phyloP scores from a whole-genome alignment of 2,113 vertebrate species.

The Ceyx cyanopectus region DNA sequence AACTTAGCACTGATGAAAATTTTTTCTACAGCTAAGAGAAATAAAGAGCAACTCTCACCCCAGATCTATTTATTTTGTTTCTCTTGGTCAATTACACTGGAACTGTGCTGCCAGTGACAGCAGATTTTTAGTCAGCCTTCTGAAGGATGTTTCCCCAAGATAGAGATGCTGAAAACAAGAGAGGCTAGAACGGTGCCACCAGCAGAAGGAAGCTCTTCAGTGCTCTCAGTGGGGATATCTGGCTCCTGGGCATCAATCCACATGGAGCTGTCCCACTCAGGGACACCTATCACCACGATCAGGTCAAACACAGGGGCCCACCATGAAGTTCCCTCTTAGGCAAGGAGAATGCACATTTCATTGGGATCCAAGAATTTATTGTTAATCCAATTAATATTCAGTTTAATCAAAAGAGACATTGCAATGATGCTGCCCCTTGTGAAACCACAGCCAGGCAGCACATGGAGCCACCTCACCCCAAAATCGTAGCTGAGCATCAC shows the following conservation, averaged over 20 bases:
- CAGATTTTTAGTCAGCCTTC: too few relatives aligned
- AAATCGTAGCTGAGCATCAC: not conserved
- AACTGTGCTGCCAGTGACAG: not conserved
- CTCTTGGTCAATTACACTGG: not conserved
- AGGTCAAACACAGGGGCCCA: not conserved
- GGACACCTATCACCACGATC: accelerated
- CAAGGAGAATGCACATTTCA: accelerated
- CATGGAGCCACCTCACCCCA: not conserved
- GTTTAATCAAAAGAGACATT: not conserved
- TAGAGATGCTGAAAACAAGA: accelerated
- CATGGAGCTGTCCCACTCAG: accelerated
- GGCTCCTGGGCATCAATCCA: accelerated
- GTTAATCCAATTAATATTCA: not conserved
- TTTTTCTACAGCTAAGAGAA: not conserved
- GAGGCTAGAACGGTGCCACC: not conserved
- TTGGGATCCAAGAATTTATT: not conserved
- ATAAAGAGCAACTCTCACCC: not conserved
- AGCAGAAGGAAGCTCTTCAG: not conserved
- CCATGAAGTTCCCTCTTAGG: not conserved
- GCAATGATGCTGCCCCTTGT: accelerated
- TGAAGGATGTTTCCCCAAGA: accelerated
- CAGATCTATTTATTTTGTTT: not conserved
- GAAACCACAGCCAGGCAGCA: not conserved
- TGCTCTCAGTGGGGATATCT: accelerated
- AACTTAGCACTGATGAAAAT: not conserved